phyloP scores from a whole-genome alignment of 1,140 invertebrate species.

The Bombus sibiricus region DNA sequence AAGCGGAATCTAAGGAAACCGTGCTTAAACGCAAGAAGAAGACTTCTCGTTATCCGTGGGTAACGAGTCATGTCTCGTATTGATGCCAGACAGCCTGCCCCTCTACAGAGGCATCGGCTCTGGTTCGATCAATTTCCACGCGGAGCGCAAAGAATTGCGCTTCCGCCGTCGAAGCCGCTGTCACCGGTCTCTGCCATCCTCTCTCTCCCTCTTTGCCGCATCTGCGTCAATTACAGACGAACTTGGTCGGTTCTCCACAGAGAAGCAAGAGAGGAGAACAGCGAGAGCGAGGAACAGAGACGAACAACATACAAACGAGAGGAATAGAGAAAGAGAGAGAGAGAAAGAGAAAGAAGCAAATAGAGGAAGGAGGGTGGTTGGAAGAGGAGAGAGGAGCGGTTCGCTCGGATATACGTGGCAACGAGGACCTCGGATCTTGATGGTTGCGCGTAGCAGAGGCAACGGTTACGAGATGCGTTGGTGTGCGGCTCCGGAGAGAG shows the following conservation, averaged over 20 bases:
- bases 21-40: not conserved
- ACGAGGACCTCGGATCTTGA: constrained; percentile 67
- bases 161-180: constrained; percentile 18
- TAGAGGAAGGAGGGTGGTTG: not conserved
- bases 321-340: not conserved
- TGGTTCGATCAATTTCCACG: constrained; percentile 35
- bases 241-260: constrained; percentile 27
- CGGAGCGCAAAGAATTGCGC: constrained; percentile 26
- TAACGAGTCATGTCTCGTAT: constrained; percentile 2
- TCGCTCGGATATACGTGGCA: constrained; percentile 45
- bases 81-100: too few species aligned
- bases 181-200: constrained; percentile 1
- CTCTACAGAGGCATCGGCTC: not conserved
- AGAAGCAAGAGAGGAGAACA: not conserved
- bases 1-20: too few species aligned
- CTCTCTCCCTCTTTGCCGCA: not conserved
- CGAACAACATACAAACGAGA: too few species aligned
- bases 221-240: constrained; percentile 50
- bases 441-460: constrained; percentile 62
- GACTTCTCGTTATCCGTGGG: not conserved
- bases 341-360: not conserved
- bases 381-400: not conserved
- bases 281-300: not conserved
- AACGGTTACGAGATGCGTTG: constrained; percentile 55
- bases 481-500: constrained; percentile 37